Conservation (phyloP, 1,140 invertebrate genomes). For the Atta texana region DNA sequence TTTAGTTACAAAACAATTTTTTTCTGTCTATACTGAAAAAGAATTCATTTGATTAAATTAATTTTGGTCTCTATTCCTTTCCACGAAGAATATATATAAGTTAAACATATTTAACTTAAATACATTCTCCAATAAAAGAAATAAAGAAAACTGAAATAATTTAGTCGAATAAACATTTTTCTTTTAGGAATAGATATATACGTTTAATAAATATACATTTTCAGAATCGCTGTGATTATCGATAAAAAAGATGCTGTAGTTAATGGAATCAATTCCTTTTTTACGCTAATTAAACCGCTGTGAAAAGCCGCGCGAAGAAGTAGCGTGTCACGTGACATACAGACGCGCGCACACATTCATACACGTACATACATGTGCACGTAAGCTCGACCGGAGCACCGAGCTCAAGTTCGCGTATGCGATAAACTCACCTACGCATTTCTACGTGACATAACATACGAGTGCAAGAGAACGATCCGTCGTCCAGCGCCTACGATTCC, state of each 20-base stretch:
- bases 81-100: too few relatives aligned
- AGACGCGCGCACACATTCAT: not conserved
- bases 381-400: not conserved
- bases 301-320: slow-evolving; percentile 9
- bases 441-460: not conserved
- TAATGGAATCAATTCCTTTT: not conserved
- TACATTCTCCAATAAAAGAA: too few relatives aligned
- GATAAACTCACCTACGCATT: not conserved
- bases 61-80: too few relatives aligned
- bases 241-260: not conserved
- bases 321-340: not conserved
- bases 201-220: not conserved
- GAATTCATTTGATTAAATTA: too few relatives aligned
- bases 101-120: too few relatives aligned
- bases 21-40: too few relatives aligned
- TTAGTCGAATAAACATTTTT: too few relatives aligned
- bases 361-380: too few relatives aligned
- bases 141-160: too few relatives aligned
- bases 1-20: too few relatives aligned
- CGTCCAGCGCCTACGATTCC: slow-evolving; percentile 47
- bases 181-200: too few relatives aligned
- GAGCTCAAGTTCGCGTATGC: slow-evolving; percentile 13
- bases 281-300: slow-evolving; percentile 30
- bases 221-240: not conserved
- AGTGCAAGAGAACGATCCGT: slow-evolving; percentile 23